Evolutionary conservation across 2,113 vertebrate species (phyloP).

Genomic region (Pipra filicauda): DNA sequence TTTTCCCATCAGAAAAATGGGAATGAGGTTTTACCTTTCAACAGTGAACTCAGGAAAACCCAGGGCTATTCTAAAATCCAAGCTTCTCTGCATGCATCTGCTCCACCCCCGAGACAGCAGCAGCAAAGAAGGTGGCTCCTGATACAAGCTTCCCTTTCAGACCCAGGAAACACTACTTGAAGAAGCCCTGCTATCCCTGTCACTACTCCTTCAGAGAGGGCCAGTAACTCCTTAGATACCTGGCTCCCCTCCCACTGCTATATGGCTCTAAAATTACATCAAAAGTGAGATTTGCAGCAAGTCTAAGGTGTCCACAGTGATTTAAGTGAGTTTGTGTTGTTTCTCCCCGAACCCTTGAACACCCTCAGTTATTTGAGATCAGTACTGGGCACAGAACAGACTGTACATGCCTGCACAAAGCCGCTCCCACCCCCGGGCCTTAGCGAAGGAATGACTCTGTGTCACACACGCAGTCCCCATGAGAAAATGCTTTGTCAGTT

Average conservation of each 20-base stretch:
- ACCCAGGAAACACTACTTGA: not conserved
- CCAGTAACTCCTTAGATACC: not conserved
- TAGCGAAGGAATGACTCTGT: rapidly evolving
- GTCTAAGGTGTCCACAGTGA: not conserved
- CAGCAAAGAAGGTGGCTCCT: not conserved
- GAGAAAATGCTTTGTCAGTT: not conserved
- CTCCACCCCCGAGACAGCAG: not conserved
- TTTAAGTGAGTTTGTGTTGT: not conserved
- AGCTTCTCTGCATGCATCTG: not conserved
- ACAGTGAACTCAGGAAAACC: rapidly evolving
- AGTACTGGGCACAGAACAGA: not conserved
- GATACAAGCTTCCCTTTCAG: no score
- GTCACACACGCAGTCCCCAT: rapidly evolving
- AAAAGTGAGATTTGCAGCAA: not conserved
- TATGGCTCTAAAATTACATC: not conserved
- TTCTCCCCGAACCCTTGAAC: not conserved
- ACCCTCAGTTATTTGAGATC: not conserved
- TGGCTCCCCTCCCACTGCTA: not conserved
- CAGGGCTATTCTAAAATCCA: not conserved
- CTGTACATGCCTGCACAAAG: rapidly evolving
- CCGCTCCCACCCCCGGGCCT: rapidly evolving
- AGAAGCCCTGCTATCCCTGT: not conserved
- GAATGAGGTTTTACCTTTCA: not conserved
- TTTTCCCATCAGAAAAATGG: not conserved
- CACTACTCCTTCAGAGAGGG: not conserved